Evolutionary conservation across 2,113 vertebrate genomes (phyloP).

Genomic region (Pseudorhombus dupliciocellatus): DNA sequence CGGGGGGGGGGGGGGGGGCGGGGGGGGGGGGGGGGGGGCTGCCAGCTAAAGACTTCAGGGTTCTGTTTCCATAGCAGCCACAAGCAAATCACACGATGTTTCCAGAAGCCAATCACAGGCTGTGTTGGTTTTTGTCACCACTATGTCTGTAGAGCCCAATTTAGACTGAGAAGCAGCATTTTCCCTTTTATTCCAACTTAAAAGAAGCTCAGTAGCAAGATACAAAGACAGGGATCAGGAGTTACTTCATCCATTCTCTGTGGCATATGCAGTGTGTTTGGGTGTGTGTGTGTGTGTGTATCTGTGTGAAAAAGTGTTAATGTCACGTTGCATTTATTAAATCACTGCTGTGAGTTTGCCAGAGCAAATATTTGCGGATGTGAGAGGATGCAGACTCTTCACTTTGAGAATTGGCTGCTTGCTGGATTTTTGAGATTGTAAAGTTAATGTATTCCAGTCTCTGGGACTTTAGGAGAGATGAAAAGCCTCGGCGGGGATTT

Average conservation of each 20-base stretch:
- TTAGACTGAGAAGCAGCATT: not conserved
- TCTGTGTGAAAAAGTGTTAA: conserved; percentile 23
- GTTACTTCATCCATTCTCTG: conserved; percentile 1
- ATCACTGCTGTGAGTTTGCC: too few species aligned
- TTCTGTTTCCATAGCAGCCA: conserved; percentile 52
- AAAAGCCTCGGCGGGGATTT: conserved; percentile 10
- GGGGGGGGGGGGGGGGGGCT: too few species aligned
- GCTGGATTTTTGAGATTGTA: conserved; percentile 27
- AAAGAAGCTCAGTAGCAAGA: not conserved
- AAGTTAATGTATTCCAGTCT: conserved; percentile 47
- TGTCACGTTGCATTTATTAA: conserved; percentile 17
- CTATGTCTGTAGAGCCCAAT: conserved; percentile 3
- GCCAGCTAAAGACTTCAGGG: conserved; percentile 11
- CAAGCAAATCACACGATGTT: conserved; percentile 15
- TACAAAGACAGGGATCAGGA: not conserved
- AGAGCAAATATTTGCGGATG: conserved; percentile 9
- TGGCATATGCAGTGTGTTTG: not conserved
- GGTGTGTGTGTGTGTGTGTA: too few species aligned
- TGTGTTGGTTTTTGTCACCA: conserved; percentile 7
- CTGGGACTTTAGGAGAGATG: conserved; percentile 14
- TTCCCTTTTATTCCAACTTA: conserved; percentile 12
- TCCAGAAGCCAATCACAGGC: conserved; percentile 26
- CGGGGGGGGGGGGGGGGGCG: too few species aligned
- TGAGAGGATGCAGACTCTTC: not conserved
- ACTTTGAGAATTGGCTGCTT: conserved; percentile 14